Percentiles rank a stretch among this genome's conserved stretches.
phyloP scores from a whole-genome alignment of 1,140 invertebrate genomes.

The Diorhabda carinulata region DNA sequence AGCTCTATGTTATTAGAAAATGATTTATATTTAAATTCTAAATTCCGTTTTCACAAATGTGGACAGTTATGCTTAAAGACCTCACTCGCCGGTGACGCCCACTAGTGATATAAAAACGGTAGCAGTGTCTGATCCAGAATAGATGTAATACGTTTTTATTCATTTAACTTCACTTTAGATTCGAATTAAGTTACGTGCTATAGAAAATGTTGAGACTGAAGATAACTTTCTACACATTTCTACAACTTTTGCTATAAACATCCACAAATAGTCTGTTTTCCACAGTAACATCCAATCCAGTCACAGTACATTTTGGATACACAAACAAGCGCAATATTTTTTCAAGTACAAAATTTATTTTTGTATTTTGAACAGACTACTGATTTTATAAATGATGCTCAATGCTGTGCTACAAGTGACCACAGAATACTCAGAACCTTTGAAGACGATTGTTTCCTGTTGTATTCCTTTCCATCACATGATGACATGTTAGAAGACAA shows the following conservation, averaged over 20 bases:
- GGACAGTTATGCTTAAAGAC: no score
- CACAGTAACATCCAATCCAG: neutral
- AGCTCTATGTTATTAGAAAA: no score
- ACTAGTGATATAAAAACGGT: no score
- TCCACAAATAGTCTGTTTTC: neutral
- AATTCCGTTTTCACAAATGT: no score
- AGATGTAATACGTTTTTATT: no score
- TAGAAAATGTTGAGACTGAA: neutral
- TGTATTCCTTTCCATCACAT: neutral
- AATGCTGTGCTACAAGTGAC: neutral
- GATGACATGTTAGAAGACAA: neutral
- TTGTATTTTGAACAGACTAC: neutral
- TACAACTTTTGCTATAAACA: slow-evolving; percentile 1
- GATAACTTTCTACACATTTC: neutral
- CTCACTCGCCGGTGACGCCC: no score
- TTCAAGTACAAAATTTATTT: neutral
- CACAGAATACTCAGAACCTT: neutral
- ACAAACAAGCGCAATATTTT: neutral
- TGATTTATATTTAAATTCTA: no score
- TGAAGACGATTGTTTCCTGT: neutral
- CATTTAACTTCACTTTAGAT: neutral
- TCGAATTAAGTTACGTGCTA: neutral
- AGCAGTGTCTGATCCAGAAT: no score
- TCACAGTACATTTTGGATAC: neutral
- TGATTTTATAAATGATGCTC: neutral